Percentiles rank a stretch among this genome's conserved stretches.
phyloP scores from a whole-genome alignment of 1,140 invertebrate species.

The Tetraneura akinire region DNA sequence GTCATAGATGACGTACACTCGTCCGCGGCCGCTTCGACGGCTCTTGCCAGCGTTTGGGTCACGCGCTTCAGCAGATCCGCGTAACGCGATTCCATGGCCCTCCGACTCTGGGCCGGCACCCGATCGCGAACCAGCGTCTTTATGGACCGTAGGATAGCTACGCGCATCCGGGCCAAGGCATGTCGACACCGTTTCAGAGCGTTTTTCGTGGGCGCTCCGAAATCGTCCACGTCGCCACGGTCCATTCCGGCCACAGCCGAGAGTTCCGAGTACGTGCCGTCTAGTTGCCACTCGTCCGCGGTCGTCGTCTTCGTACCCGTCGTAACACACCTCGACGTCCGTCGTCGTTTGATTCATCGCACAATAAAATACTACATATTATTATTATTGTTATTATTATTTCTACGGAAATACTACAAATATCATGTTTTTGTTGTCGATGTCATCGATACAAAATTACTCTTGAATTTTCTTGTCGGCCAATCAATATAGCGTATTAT shows the following conservation, averaged over 20 bases:
- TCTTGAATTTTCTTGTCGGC: too few species aligned
- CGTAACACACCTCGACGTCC: too few species aligned
- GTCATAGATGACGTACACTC: neutral
- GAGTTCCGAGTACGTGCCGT: neutral
- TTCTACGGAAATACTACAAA: too few species aligned
- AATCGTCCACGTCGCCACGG: neutral
- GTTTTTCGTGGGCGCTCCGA: neutral
- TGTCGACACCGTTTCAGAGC: neutral
- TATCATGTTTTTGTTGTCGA: too few species aligned
- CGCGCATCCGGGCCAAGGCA: neutral
- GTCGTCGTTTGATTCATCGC: too few species aligned
- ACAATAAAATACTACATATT: too few species aligned
- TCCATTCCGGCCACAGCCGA: neutral
- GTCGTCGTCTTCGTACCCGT: too few species aligned
- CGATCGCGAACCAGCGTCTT: conserved; percentile 1
- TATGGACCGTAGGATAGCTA: neutral
- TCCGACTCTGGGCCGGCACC: neutral
- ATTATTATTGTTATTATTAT: too few species aligned
- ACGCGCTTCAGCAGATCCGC: neutral
- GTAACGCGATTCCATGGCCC: conserved; percentile 1
- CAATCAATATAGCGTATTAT: too few species aligned
- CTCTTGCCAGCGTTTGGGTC: neutral
- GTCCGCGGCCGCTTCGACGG: too few species aligned
- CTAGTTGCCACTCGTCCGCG: too few species aligned
- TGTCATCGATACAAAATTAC: too few species aligned